Conservation (phyloP, 2,113 vertebrate species). For the Felis chaus region DNA sequence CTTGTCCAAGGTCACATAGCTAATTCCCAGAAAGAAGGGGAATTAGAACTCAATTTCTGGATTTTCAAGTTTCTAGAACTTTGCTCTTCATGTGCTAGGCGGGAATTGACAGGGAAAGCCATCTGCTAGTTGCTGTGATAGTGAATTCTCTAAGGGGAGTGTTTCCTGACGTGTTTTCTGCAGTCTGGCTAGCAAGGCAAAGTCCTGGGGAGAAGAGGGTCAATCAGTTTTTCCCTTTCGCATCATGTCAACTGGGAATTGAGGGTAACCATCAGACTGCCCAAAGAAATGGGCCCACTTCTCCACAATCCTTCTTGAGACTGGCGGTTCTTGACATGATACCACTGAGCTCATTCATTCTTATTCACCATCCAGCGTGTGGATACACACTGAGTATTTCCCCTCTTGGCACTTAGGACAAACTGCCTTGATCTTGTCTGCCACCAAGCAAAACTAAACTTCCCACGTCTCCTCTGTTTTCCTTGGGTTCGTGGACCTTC, state of each 20-base stretch:
- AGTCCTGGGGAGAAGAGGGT: neutral
- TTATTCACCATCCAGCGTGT: neutral
- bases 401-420: neutral
- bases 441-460: conserved; percentile 67
- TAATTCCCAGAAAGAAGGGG: neutral
- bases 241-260: neutral
- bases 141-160: neutral
- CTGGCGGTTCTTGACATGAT: conserved; percentile 16
- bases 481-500: conserved; percentile 46
- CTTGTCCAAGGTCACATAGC: neutral
- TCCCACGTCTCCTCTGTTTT: conserved; percentile 65
- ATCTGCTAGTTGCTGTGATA: neutral
- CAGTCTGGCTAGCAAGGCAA: neutral
- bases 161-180: neutral
- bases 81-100: neutral
- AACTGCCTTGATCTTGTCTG: conserved; percentile 23
- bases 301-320: conserved; percentile 52
- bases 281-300: neutral
- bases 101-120: neutral
- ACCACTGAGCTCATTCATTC: rapidly evolving
- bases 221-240: neutral
- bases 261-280: neutral
- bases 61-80: neutral
- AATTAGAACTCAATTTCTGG: neutral
- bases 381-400: neutral